These are phyloP conservation scores for Aphelenchoides avenae DNA, from an alignment of 1,140 invertebrate species.

Conservation along the genomic window DNA sequence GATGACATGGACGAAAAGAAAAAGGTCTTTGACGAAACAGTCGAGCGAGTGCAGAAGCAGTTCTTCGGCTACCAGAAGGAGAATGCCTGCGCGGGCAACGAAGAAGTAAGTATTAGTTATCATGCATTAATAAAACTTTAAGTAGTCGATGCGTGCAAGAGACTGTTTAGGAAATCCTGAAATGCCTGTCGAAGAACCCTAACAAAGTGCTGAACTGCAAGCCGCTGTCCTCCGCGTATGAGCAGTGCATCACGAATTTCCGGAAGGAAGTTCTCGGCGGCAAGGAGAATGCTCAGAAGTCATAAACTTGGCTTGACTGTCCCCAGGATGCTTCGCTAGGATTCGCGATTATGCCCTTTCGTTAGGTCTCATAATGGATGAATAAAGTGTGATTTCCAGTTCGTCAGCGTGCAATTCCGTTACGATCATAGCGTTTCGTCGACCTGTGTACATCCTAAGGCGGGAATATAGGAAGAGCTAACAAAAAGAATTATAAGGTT, in stretches of 20 bases:
- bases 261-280: conserved; percentile 11
- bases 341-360: no score
- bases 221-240: conserved; percentile 2
- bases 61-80: conserved; percentile 28
- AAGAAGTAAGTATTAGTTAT: conserved; percentile 19
- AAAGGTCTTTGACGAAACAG: conserved; percentile 34
- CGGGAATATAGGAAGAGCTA: no score
- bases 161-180: conserved; percentile 22
- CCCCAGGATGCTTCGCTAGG: conserved; percentile 1
- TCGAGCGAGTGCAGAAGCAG: conserved; percentile 18
- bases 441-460: no score
- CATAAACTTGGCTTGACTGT: neutral
- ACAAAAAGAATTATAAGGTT: no score
- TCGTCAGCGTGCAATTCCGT: no score
- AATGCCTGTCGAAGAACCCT: conserved; percentile 14
- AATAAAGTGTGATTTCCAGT: no score
- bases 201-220: conserved; percentile 6
- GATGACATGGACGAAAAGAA: conserved; percentile 24
- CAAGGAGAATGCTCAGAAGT: conserved; percentile 5
- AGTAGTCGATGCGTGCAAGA: no score
- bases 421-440: no score
- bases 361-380: no score
- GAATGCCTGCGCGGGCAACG: conserved; percentile 28
- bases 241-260: conserved; percentile 16
- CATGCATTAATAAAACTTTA: neutral